A percentile compares a stretch with the other conserved stretches of the same genome.
phyloP scores from a whole-genome alignment of 2,888 invertebrate species.

The Sesia bembeciformis region DNA sequence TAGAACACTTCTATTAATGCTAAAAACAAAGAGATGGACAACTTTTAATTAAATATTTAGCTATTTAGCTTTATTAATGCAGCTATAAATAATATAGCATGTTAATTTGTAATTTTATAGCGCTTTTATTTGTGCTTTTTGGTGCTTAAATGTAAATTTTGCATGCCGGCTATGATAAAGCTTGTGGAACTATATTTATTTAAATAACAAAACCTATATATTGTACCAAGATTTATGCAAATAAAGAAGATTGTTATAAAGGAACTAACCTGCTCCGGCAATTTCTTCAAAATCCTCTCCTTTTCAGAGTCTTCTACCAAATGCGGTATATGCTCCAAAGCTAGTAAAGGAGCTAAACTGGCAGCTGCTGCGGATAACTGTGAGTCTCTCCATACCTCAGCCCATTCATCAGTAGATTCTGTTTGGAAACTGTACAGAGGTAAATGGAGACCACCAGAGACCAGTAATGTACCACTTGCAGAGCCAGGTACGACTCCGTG shows the following conservation, averaged over 20 bases:
- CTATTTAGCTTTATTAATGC: too few relatives aligned
- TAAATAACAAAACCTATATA: too few relatives aligned
- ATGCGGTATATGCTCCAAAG: conserved; percentile 70
- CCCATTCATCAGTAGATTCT: conserved; percentile 52
- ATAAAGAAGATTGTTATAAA: not conserved
- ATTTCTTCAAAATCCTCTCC: conserved; percentile 60
- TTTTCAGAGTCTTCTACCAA: conserved; percentile 66
- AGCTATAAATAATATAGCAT: too few relatives aligned
- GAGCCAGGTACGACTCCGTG: conserved; percentile 79
- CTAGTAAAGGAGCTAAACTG: conserved; percentile 72
- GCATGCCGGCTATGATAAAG: too few relatives aligned
- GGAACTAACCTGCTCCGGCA: conserved; percentile 69
- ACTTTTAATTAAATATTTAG: too few relatives aligned
- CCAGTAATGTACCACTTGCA: conserved; percentile 75
- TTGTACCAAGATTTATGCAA: not conserved
- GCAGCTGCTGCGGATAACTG: conserved; percentile 72
- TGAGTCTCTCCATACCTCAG: conserved; percentile 62
- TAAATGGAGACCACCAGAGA: conserved; percentile 77
- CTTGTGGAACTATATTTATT: too few relatives aligned
- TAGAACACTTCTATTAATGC: too few relatives aligned
- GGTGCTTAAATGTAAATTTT: too few relatives aligned
- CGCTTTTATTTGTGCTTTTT: too few relatives aligned
- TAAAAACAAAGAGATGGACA: too few relatives aligned
- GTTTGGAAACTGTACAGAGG: conserved; percentile 58
- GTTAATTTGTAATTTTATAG: too few relatives aligned